phyloP scores from a whole-genome alignment of 2,888 invertebrate species.

The Sepioteuthis lessoniana region DNA sequence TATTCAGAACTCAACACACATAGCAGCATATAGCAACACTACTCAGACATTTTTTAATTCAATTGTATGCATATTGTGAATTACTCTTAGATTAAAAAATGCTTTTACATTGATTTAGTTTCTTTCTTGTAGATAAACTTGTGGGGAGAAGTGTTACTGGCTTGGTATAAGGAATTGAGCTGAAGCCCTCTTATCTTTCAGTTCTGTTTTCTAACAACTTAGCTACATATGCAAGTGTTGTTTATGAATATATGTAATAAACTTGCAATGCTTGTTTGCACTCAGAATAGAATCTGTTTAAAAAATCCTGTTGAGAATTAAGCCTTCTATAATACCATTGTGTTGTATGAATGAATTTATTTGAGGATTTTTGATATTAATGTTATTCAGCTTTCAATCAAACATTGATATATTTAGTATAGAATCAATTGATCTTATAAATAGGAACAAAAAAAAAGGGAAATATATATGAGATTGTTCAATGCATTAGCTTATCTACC shows the following conservation, averaged over 20 bases:
- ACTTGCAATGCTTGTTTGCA: not conserved
- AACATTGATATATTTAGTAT: not conserved
- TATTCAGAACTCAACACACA: too few species aligned
- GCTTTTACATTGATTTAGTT: too few species aligned
- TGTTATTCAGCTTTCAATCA: not conserved
- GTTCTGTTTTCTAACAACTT: too few species aligned
- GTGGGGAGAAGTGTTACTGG: too few species aligned
- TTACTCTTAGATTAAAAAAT: too few species aligned
- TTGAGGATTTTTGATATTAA: not conserved
- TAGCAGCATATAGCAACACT: too few species aligned
- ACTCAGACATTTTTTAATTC: too few species aligned
- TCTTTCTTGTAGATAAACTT: too few species aligned
- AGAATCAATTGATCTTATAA: not conserved
- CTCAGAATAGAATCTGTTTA: not conserved
- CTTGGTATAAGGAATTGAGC: too few species aligned
- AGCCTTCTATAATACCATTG: not conserved
- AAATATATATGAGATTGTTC: not conserved
- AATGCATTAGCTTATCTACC: not conserved
- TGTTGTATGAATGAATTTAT: not conserved
- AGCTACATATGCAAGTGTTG: too few species aligned
- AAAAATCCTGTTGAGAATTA: not conserved
- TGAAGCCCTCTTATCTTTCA: too few species aligned
- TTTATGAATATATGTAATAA: not conserved
- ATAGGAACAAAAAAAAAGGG: not conserved
- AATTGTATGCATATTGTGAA: too few species aligned